Base-by-base conservation (phyloP, 2,113 vertebrate genomes). In the Petrocephalus zakoni region DNA sequence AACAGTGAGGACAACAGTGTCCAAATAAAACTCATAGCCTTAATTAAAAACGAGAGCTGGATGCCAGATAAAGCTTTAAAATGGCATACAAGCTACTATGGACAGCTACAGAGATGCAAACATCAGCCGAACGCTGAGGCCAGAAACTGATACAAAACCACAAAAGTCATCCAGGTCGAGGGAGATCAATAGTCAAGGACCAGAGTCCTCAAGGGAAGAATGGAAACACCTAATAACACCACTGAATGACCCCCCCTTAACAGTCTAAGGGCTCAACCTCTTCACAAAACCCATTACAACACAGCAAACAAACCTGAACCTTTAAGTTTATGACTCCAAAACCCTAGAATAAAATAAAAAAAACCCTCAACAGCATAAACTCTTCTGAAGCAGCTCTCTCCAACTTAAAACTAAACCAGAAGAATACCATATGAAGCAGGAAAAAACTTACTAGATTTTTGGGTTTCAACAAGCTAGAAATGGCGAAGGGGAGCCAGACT, bases 381-480 rank as follows among this genome's bases (percentile, higher is more conserved):
- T 95, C 96, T 96, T 96, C 96, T 96, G 96, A 93, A 97, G 96
- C 97, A 97, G 97, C 97, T 98, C 97, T 97, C 97, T 98, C 34
- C 72, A 78, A 98, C 96, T 97, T 97, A 98, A 96, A 95, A 95
- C 96, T 98, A 96, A 99, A 78, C 97, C 97, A 98, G 97, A 98
- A 99, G 97, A 98, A 98, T 98, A 99, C 98, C 98, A 97, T 99
- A 99, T 99, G 97, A 99, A 98, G 97, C 98, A 98, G 98, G 98
- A 98, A 98, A 78, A 93, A 99, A 99, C 98, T 99, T 99, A 99
- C 98, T 99, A 99, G 98, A 98, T 97, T 97, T 99, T 98, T 95
- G 96, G 97, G 97, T 99, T 99, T 99, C 98, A 99, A 99, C 98
- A 99, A 99, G 98, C 98, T 99, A 99, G 97, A 99, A 98, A 99